phyloP scores from a whole-genome alignment of 2,797 vertebrate species.

The Eutrigla gurnardus region DNA sequence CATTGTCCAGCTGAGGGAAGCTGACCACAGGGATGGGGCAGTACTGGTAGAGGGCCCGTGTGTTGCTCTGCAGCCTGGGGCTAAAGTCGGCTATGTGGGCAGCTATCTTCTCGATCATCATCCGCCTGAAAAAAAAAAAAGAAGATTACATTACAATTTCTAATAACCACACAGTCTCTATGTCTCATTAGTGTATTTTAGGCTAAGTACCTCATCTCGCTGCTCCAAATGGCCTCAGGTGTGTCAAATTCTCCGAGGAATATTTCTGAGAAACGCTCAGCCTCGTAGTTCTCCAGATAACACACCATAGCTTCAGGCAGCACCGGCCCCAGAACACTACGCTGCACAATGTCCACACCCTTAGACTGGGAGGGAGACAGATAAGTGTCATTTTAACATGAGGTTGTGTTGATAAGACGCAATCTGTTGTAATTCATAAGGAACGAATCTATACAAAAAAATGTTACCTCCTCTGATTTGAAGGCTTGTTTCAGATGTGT shows the following conservation, averaged over 20 bases:
- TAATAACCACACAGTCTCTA: neutral
- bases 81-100: slow-evolving; percentile 97
- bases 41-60: slow-evolving; percentile 97
- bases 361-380: slow-evolving; percentile 85
- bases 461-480: slow-evolving; percentile 95
- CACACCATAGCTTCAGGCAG: slow-evolving; percentile 99
- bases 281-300: slow-evolving; percentile 98
- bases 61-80: slow-evolving; percentile 98
- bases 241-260: slow-evolving; percentile 99
- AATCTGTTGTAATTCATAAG: neutral
- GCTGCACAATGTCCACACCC: slow-evolving; percentile 95
- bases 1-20: slow-evolving; percentile 97
- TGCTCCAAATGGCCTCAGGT: slow-evolving; percentile 99
- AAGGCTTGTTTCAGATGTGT: slow-evolving; percentile 98
- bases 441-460: neutral
- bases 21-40: slow-evolving; percentile 96
- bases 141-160: neutral
- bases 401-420: neutral
- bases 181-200: neutral
- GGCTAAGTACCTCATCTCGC: slow-evolving; percentile 95
- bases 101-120: slow-evolving; percentile 99
- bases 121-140: slow-evolving; percentile 82
- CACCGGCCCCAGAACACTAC: slow-evolving; percentile 95
- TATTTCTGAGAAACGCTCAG: slow-evolving; percentile 98
- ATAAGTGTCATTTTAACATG: neutral